phyloP scores from a whole-genome alignment of 1,140 invertebrate species.

The Brachionus calyciflorus region DNA sequence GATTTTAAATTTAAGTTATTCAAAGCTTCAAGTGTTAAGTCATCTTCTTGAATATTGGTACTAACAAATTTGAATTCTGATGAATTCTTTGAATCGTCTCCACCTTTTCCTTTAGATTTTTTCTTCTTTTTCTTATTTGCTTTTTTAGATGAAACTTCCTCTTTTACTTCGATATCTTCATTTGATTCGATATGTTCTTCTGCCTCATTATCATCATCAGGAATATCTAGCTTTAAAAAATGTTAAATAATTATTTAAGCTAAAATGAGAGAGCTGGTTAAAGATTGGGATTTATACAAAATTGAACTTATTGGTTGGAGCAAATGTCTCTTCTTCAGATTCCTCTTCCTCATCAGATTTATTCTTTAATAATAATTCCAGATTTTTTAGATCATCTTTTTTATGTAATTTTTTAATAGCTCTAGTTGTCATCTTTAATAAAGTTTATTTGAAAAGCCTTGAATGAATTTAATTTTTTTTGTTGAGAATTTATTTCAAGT shows the following conservation, averaged over 20 bases:
- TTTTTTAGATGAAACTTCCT: neutral
- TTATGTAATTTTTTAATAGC: constrained; percentile 45
- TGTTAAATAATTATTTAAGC: neutral
- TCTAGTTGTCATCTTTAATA: constrained; percentile 36
- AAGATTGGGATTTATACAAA: constrained; percentile 9
- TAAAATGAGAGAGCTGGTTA: neutral
- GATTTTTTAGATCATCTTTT: constrained; percentile 38
- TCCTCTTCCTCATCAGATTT: constrained; percentile 24
- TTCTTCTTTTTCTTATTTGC: constrained; percentile 5
- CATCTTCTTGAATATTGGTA: constrained; percentile 13
- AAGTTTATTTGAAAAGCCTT: too few species aligned
- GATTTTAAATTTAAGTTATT: neutral
- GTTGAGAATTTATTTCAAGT: too few species aligned
- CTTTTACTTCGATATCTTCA: neutral
- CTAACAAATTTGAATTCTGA: constrained; percentile 5
- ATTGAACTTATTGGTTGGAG: constrained; percentile 36
- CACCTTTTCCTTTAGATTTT: constrained; percentile 26
- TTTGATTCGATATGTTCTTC: neutral
- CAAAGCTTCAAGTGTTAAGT: neutral
- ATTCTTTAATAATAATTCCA: neutral
- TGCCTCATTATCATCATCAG: neutral
- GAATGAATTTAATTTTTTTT: constrained; percentile 4
- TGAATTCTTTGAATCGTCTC: neutral
- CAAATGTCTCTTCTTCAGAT: constrained; percentile 25
- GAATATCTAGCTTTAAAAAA: constrained; percentile 6